These are phyloP conservation scores for Acanthoscelides obtectus DNA, from an alignment of 2,888 invertebrate genomes.

Conservation along the genomic window DNA sequence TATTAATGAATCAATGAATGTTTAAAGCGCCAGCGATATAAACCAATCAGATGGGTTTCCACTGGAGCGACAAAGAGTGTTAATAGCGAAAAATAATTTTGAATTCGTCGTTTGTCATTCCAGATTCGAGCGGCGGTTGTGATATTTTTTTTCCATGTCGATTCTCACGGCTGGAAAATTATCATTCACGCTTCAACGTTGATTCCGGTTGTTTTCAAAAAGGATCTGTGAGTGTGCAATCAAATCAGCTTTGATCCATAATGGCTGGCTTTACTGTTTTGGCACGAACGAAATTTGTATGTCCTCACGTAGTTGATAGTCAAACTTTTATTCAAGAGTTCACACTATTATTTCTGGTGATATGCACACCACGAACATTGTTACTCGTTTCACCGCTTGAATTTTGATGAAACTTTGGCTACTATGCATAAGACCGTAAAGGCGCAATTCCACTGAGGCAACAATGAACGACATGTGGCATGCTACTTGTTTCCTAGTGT, in stretches of 20 bases:
- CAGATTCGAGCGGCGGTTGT: not conserved
- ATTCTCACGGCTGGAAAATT: not conserved
- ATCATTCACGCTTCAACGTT: not conserved
- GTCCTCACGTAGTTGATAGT: too few relatives aligned
- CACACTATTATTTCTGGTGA: too few relatives aligned
- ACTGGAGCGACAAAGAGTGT: not conserved
- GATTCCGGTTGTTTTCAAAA: not conserved
- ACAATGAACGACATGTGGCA: too few relatives aligned
- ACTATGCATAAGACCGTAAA: too few relatives aligned
- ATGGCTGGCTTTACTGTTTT: not conserved
- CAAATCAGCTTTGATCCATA: not conserved
- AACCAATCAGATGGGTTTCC: not conserved
- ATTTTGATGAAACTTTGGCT: too few relatives aligned
- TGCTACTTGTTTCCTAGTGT: too few relatives aligned
- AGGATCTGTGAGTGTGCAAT: not conserved
- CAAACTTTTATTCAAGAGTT: too few relatives aligned
- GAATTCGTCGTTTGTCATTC: not conserved
- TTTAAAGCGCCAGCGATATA: not conserved
- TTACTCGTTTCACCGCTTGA: too few relatives aligned
- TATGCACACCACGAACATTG: too few relatives aligned
- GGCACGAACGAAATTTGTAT: not conserved
- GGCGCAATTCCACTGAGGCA: too few relatives aligned
- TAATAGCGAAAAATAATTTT: not conserved
- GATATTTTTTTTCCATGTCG: not conserved
- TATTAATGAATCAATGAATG: not conserved